Base-by-base conservation (phyloP, 2,888 invertebrate species). In the Litoditis marina region DNA sequence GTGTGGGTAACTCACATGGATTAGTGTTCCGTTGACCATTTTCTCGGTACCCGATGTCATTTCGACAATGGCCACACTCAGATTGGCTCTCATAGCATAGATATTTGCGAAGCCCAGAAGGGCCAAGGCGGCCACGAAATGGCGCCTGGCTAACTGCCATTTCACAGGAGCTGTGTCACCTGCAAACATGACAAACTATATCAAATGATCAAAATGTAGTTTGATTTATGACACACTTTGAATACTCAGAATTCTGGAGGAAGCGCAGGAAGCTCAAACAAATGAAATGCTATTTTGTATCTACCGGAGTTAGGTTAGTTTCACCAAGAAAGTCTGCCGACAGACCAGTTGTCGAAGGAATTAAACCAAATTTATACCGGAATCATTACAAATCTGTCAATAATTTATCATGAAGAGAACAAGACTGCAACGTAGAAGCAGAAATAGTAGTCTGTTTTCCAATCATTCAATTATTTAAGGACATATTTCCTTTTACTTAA, bases 51-150 rank as follows among this genome's bases (percentile, higher is more conserved):
- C 73, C 27, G 67, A 56, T 13, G 74, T 76, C 77, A 77, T 76
- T 57, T 77, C 70, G 11, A 77, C 74, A 39, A 77, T 77, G 27
- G 77, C 77, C 6, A 77, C 66, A 52, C 66, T 68, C 56, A 85
- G 78, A 73, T 85, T 85, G 13, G 84, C 85, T 58, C 85, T 66
- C 74, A 85, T 78, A 22, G 85, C 83, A 74, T 85, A 85, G 25
- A 85, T 80, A 73, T 79, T 79, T 55, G 73, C 77, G 59, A 85
- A 85, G 47, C 85, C 85, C 34, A 85, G 76, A 65, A 85, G 84
- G 1, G 84, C 84, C 81, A 85, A 78, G 34, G 84, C 61, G 16
- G 85, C 84, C 13, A 85, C 79, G 54, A 85, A 68, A 65, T 85
- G 84, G 59, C 85, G 77, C n/a, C 75, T 59, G 28, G 65, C 65